phyloP scores from a whole-genome alignment of 2,113 vertebrate genomes.

The Siniperca chuatsi region DNA sequence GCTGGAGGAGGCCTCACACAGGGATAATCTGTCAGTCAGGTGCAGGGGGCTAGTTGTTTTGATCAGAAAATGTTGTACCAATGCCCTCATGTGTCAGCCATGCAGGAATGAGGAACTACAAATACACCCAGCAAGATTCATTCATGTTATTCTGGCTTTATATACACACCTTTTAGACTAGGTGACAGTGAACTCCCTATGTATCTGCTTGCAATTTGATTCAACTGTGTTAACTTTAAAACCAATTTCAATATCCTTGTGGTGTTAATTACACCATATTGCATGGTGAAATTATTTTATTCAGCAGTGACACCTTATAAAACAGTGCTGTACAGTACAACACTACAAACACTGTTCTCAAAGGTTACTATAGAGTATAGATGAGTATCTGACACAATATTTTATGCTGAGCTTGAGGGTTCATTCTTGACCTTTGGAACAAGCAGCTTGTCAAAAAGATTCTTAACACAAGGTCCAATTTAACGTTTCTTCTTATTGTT shows the following conservation, averaged over 20 bases:
- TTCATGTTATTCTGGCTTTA: not conserved
- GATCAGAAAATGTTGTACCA: not conserved
- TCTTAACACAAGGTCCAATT: not conserved
- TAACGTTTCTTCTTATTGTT: not conserved
- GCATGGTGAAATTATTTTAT: not conserved
- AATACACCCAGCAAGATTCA: slow-evolving; percentile 24
- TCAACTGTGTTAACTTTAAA: not conserved
- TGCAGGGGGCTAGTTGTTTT: slow-evolving; percentile 22
- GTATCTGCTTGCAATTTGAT: not conserved
- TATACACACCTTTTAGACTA: not conserved
- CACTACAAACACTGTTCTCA: not conserved
- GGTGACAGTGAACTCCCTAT: not conserved
- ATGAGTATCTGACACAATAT: not conserved
- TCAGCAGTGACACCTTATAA: not conserved
- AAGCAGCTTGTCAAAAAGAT: not conserved
- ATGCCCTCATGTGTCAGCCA: slow-evolving; percentile 38
- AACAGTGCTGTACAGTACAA: not conserved
- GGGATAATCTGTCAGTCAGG: slow-evolving; percentile 40
- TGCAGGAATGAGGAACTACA: slow-evolving; percentile 24
- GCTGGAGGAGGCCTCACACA: slow-evolving; percentile 11
- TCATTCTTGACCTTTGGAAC: not conserved
- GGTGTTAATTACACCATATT: not conserved
- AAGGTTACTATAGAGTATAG: not conserved
- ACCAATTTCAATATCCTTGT: no score
- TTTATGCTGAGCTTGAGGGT: not conserved